These are phyloP conservation scores for Trachurus trachurus DNA, from an alignment of 2,797 vertebrate genomes.

Conservation along the genomic window DNA sequence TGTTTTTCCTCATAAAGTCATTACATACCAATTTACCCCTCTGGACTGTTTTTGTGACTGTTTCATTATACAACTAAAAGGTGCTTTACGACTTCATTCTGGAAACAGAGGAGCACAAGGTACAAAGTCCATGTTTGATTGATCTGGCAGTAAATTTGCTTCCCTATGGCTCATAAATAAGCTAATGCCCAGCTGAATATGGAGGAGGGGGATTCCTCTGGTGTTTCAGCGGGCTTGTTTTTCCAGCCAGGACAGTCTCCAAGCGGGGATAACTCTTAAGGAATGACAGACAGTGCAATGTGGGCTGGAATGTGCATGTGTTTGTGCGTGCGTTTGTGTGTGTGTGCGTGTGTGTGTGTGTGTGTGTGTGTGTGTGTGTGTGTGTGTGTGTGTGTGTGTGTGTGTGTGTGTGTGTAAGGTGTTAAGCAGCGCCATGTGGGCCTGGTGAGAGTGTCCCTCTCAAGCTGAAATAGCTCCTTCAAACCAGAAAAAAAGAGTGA, in stretches of 20 bases:
- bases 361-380: constrained; percentile 60
- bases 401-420: constrained; percentile 63
- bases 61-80: constrained; percentile 81
- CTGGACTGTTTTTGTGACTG: constrained; percentile 71
- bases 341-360: constrained; percentile 53
- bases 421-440: constrained; percentile 85
- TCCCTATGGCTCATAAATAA: constrained; percentile 84
- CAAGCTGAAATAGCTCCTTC: constrained; percentile 90
- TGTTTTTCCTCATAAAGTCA: constrained; percentile 66
- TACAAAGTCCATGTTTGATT: constrained; percentile 80
- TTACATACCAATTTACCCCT: constrained; percentile 75
- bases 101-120: constrained; percentile 69
- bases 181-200: constrained; percentile 83
- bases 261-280: constrained; percentile 83
- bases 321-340: constrained; percentile 57
- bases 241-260: constrained; percentile 80
- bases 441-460: constrained; percentile 79
- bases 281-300: constrained; percentile 81
- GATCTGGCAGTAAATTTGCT: constrained; percentile 84
- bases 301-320: constrained; percentile 74
- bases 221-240: constrained; percentile 79
- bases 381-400: constrained; percentile 55
- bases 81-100: constrained; percentile 80
- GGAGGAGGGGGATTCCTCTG: constrained; percentile 80
- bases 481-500: constrained; percentile 92